Evolutionary conservation across 2,113 vertebrate genomes (phyloP).

Genomic region (Proterorhinus semilunaris): DNA sequence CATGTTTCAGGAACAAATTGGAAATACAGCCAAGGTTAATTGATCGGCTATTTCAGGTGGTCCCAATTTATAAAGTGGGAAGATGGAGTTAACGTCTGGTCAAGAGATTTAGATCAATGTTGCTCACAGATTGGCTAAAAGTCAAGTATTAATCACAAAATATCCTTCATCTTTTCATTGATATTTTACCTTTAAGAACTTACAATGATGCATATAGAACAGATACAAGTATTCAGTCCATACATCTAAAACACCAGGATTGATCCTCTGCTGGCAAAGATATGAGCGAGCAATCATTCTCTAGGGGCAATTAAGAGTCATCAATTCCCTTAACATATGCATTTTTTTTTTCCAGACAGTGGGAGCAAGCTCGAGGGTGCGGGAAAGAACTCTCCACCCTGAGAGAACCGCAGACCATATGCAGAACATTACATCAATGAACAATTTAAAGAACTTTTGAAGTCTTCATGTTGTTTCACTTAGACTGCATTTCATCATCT

Average conservation of each 20-base stretch:
- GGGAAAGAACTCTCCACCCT: neutral
- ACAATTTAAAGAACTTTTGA: neutral
- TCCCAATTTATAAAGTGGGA: neutral
- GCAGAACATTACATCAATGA: neutral
- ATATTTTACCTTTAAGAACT: too few relatives aligned
- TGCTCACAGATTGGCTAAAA: neutral
- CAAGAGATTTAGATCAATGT: neutral
- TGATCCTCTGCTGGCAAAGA: too few relatives aligned
- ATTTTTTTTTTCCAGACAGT: neutral
- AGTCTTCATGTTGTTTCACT: neutral
- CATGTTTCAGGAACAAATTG: neutral
- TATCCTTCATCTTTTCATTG: too few relatives aligned
- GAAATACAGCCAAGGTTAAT: neutral
- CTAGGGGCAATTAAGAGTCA: neutral
- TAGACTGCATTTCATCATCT: neutral
- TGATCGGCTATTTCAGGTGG: neutral
- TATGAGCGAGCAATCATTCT: neutral
- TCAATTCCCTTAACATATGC: neutral
- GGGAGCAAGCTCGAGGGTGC: neutral
- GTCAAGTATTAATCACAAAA: too few relatives aligned
- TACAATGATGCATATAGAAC: too few relatives aligned
- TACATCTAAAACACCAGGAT: too few relatives aligned
- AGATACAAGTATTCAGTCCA: too few relatives aligned
- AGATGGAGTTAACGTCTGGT: neutral
- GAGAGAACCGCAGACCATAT: neutral